Percentiles rank a stretch among this genome's conserved stretches.
phyloP scores from a whole-genome alignment of 2,113 vertebrate species.

The Balaeniceps rex region DNA sequence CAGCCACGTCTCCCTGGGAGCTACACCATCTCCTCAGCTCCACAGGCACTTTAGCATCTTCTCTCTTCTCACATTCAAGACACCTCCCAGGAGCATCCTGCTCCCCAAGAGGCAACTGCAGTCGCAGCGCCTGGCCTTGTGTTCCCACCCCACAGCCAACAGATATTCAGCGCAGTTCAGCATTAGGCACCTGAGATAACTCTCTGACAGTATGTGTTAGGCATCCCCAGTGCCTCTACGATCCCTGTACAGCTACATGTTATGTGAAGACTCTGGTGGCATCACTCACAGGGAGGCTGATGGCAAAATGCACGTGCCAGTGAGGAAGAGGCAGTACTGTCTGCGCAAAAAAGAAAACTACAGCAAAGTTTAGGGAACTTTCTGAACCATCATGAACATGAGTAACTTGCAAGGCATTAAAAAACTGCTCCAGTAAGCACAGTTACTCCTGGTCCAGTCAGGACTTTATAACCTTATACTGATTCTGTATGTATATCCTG shows the following conservation, averaged over 20 bases:
- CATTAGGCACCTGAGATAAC: background rate
- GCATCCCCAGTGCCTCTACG: background rate
- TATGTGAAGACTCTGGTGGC: background rate
- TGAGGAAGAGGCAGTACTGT: background rate
- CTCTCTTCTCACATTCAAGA: background rate
- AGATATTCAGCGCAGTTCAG: background rate
- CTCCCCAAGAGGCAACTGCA: background rate
- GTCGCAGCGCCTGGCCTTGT: background rate
- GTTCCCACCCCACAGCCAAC: background rate
- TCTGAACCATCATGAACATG: background rate
- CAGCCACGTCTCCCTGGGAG: background rate
- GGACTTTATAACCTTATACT: background rate
- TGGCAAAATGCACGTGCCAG: background rate
- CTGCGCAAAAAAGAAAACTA: background rate
- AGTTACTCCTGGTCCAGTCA: background rate
- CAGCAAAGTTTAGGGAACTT: background rate
- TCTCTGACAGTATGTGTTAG: background rate
- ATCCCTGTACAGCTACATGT: rapidly evolving
- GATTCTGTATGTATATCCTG: background rate
- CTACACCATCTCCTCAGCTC: background rate
- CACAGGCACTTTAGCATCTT: background rate
- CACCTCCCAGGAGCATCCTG: background rate
- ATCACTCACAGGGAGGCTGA: background rate
- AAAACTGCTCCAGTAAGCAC: background rate
- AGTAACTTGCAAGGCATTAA: background rate